phyloP scores from a whole-genome alignment of 2,797 vertebrate species.

The Acanthurus tractus region DNA sequence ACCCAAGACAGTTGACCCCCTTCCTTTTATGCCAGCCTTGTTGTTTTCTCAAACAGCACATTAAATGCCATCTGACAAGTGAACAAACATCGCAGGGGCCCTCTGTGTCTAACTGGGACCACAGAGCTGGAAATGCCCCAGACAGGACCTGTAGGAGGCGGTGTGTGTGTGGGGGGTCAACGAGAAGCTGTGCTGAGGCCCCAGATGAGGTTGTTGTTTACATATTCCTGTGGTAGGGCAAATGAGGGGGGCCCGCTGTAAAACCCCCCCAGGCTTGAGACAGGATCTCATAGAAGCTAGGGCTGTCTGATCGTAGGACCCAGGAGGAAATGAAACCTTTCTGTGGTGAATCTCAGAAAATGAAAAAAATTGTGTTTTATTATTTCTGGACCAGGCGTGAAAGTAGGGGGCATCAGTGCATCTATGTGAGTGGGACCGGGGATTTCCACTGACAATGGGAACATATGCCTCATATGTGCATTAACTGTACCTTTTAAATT shows the following conservation, averaged over 20 bases:
- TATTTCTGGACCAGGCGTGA: constrained; percentile 6
- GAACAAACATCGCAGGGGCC: constrained; percentile 60
- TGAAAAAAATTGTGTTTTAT: constrained; percentile 3
- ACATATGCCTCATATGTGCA: neutral
- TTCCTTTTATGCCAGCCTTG: too few relatives aligned
- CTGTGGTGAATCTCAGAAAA: constrained; percentile 27
- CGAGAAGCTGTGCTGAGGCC: constrained; percentile 39
- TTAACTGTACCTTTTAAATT: neutral
- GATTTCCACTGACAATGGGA: neutral
- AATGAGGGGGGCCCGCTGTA: constrained; percentile 18
- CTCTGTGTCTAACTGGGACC: constrained; percentile 1
- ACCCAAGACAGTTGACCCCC: neutral
- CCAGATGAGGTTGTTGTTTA: constrained; percentile 50
- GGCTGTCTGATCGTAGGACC: constrained; percentile 16
- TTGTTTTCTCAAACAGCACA: constrained; percentile 24
- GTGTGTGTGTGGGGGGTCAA: constrained; percentile 6
- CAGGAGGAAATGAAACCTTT: constrained; percentile 51
- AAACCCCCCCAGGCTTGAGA: constrained; percentile 21
- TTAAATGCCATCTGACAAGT: constrained; percentile 67
- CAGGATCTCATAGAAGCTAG: constrained; percentile 33
- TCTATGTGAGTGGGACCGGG: neutral
- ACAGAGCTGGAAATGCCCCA: constrained; percentile 27
- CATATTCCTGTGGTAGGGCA: constrained; percentile 33
- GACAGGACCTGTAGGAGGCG: constrained; percentile 21
- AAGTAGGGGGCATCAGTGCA: neutral